Evolutionary conservation across 2,113 vertebrate genomes (phyloP), one percentile per base, ranked within the genome.

Genomic region (Python bivittatus): DNA sequence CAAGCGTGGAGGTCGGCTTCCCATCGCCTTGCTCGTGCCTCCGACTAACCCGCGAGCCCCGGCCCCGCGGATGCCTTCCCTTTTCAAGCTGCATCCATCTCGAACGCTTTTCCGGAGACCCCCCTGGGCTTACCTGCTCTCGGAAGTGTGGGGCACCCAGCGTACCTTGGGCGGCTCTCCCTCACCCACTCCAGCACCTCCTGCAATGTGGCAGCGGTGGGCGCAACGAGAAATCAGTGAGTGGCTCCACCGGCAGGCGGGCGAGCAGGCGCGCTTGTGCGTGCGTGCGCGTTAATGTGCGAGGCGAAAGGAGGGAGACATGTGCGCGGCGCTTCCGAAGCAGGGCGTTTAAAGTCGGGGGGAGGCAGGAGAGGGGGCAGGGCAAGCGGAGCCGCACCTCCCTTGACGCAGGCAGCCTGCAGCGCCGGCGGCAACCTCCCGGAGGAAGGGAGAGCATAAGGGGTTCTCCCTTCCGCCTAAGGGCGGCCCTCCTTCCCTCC

Each of bases 391-490:
- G 84, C 95, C 92, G 96, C 97, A 84, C 94, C 94, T 96, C 96
- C 93, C 95, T 87, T 96, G 97, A 96, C 96, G 97, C 96, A 97
- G 93, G 97, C 93, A 90, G 92, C 60, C 92, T 95, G 96, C 96
- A 54, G 57, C 17, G 2, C 27, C 57, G 20, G 56, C 86, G 1
- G 90, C 95, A 89, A 93, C 52, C 8, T 2, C 58, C 90, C 20
- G 52, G 23, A 33, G 86, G 42, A 90, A 92, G 90, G 20, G 54
- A 9, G 22, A 10, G 23, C 25, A 9, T 11, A 20, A 48, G 22
- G 33, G 90, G 53, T 56, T 3, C n/a, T 17, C 0, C 56, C 61
- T 54, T 12, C 83, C 88, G 5, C n/a, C 44, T 23, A 33, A 54
- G 64, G n/a, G 52, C n/a, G 64, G 29, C 10, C 23, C 52, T 7